phyloP scores from a whole-genome alignment of 2,113 vertebrate species.

The Ctenodactylus gundi region DNA sequence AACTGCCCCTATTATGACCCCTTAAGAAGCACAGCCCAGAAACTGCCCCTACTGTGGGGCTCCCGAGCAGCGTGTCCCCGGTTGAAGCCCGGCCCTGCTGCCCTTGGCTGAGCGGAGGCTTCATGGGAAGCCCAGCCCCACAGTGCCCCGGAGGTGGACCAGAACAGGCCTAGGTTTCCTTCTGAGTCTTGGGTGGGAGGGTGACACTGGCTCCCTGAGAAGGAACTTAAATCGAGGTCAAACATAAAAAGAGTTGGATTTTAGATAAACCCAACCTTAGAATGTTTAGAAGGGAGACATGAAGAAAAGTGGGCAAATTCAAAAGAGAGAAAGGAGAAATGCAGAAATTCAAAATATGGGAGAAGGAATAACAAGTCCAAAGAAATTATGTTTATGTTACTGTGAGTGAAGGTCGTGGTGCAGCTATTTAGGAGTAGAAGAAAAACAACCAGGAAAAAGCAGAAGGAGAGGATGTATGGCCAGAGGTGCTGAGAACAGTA shows the following conservation, averaged over 20 bases:
- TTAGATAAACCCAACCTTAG: slow-evolving; percentile 47
- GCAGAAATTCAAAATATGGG: neutral
- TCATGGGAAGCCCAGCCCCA: too few relatives aligned
- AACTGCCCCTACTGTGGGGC: too few relatives aligned
- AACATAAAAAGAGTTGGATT: neutral
- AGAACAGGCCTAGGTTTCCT: neutral
- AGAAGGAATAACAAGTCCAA: slow-evolving; percentile 8
- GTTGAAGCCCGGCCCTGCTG: neutral
- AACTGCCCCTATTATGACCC: too few relatives aligned
- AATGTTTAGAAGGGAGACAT: slow-evolving; percentile 13
- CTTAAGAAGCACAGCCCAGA: neutral
- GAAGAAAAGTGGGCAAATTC: neutral
- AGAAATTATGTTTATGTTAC: neutral
- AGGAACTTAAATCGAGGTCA: neutral
- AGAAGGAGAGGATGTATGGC: neutral
- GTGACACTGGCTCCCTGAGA: neutral
- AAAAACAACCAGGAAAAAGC: neutral
- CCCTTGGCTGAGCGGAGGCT: neutral
- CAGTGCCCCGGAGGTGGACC: too few relatives aligned
- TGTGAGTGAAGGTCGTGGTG: neutral
- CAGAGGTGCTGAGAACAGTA: neutral
- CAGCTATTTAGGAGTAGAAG: neutral
- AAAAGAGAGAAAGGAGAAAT: neutral
- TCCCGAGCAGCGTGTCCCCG: too few relatives aligned
- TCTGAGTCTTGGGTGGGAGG: neutral